Evolutionary conservation across 2,888 invertebrate genomes (phyloP).

Genomic region (Cylindroiulus punctatus): DNA sequence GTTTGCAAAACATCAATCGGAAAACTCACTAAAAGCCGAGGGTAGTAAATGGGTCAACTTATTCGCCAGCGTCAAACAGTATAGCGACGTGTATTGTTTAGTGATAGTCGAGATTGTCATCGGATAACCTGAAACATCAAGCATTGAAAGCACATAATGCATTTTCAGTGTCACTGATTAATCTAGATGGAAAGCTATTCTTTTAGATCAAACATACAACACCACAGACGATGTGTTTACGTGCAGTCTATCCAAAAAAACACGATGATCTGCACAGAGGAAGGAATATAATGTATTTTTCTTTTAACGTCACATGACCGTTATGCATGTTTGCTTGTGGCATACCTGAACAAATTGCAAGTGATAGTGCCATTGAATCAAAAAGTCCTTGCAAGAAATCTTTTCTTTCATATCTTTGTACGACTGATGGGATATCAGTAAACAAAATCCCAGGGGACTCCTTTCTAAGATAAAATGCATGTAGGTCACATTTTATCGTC

Average conservation of each 20-base stretch:
- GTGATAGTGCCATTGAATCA: too few relatives aligned
- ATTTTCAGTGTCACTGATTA: slow-evolving; percentile 29
- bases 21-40: neutral
- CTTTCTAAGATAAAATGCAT: too few relatives aligned
- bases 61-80: neutral
- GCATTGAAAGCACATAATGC: slow-evolving; percentile 20
- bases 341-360: too few relatives aligned
- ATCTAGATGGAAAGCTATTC: neutral
- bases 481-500: too few relatives aligned
- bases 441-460: too few relatives aligned
- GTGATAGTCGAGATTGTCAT: neutral
- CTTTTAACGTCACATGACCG: neutral
- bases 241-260: neutral
- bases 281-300: neutral
- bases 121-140: slow-evolving; percentile 9
- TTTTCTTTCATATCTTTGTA: too few relatives aligned
- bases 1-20: neutral
- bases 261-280: neutral
- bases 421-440: too few relatives aligned
- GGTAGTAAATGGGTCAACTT: neutral
- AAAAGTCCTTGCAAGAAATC: too few relatives aligned
- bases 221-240: too few relatives aligned
- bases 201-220: too few relatives aligned
- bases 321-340: neutral
- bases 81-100: slow-evolving; percentile 10